Percentiles rank a stretch among this genome's conserved stretches.
Evolutionary conservation across 2,797 vertebrate genomes (phyloP).

Genomic region (Microctenopoma stevenorrisi): DNA sequence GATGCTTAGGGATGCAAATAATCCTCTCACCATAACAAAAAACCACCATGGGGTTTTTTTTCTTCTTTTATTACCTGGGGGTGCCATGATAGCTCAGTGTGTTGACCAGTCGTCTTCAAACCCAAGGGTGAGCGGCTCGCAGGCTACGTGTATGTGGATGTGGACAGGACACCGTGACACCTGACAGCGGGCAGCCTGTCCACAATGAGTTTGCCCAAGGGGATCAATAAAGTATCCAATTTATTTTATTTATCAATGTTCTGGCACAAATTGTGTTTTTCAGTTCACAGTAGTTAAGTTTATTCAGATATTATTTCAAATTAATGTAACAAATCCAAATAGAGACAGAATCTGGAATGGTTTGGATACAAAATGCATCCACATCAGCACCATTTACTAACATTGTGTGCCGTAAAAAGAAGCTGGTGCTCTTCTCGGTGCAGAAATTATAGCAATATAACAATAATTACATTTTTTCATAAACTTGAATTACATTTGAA

Average conservation of each 20-base stretch:
- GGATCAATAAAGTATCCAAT: no score
- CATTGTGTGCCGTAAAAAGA: no score
- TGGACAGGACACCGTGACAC: no score
- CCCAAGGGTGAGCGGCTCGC: no score
- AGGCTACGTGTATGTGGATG: no score
- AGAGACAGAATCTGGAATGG: not conserved
- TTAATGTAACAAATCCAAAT: not conserved
- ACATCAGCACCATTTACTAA: not conserved
- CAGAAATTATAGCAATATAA: not conserved
- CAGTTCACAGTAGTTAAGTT: not conserved
- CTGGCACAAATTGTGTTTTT: not conserved
- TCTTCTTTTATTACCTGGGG: no score
- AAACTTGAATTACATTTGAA: not conserved
- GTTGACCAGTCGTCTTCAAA: no score
- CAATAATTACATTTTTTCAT: not conserved
- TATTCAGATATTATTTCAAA: not conserved
- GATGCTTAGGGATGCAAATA: not conserved
- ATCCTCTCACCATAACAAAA: not conserved
- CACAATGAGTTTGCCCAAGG: no score
- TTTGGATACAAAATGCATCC: slow-evolving; percentile 12
- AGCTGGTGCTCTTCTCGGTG: not conserved
- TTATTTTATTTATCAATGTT: no score
- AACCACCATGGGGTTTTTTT: no score
- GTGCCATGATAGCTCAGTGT: no score
- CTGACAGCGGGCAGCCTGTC: no score